Percentiles rank a stretch among this genome's conserved stretches.
Conservation (phyloP, 2,888 invertebrate species). For the Diloba caeruleocephala region DNA sequence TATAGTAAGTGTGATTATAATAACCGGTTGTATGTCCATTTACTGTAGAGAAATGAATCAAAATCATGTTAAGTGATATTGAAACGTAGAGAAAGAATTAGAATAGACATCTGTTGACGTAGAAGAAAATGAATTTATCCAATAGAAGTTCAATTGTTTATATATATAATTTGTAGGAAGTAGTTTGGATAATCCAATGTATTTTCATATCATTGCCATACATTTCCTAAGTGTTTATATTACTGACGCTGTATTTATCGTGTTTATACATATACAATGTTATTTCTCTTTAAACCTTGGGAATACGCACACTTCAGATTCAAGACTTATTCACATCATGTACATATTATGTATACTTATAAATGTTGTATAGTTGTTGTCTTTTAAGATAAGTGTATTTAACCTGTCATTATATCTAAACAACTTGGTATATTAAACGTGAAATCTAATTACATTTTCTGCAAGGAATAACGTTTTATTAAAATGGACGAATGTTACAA, state of each 20-base stretch:
- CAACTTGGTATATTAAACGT: conserved; percentile 32
- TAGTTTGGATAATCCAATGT: conserved; percentile 53
- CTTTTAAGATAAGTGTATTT: conserved; percentile 62
- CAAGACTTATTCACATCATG: conserved; percentile 83
- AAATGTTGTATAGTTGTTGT: conserved; percentile 81
- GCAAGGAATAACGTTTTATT: conserved; percentile 48
- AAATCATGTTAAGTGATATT: conserved; percentile 68
- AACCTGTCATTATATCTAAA: conserved; percentile 54
- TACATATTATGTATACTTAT: conserved; percentile 70
- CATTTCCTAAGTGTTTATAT: conserved; percentile 53
- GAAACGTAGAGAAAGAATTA: conserved; percentile 60
- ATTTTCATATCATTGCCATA: conserved; percentile 60
- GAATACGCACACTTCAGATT: conserved; percentile 82
- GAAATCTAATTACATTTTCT: conserved; percentile 37
- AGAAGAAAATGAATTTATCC: conserved; percentile 74
- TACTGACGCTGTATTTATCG: conserved; percentile 48
- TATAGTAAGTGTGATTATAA: conserved; percentile 72
- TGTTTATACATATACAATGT: conserved; percentile 56
- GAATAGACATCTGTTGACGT: conserved; percentile 71
- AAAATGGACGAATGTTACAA: conserved; percentile 69
- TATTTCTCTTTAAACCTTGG: conserved; percentile 59
- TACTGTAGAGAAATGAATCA: conserved; percentile 78
- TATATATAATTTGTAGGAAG: conserved; percentile 54
- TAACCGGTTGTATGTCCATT: conserved; percentile 86
- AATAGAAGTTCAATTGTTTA: conserved; percentile 65